Evolutionary conservation across 2,888 invertebrate species (phyloP), one percentile per base, ranked within the genome.

Genomic region (Eugnorisma glareosa): DNA sequence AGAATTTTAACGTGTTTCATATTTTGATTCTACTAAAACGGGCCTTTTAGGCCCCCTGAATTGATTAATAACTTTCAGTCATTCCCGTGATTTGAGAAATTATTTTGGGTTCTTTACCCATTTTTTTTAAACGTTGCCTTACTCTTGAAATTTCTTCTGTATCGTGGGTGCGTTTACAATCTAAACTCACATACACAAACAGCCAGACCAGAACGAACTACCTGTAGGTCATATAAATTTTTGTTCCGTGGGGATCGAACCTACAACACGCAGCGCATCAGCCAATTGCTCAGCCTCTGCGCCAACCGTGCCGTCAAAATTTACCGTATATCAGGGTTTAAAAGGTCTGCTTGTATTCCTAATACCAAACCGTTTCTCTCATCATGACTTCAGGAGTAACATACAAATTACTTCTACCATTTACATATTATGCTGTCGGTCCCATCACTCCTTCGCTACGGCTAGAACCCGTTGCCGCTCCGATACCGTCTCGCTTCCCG

Each of bases 401-500:
- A 31, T 7, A 21, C 4, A 59, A 24, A 43, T 59, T 13, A 2
- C 15, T 57, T 28, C 7, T 7, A 28, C 15, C 7, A 28, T 57
- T 57, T 28, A 28, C 6, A 57, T 13, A 28, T 57, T 15, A 57
- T 21, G 31, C 31, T 59, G 31, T 1, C 10, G 18, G 10, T 21
- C 31, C 35, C 31, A 35, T 35, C 45, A 45, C 35, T n/a, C 24
- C 11, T 63, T 7, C 10, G 2, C 6, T 7, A 40, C 28, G 4
- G 24, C 18, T 24, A 18, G 10, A 74, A 28, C 5, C 37, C 28
- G 75, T 35, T 45, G 37, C 64, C 45, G 13, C 28, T 11, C n/a
- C 6, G 8, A 8, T 15, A 54, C 40, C n/a, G 8, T n/a, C 35
- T 35, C 77, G 61, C 51, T 64, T 45, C 37, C 45, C 71, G 79